Evolutionary conservation across 2,797 vertebrate genomes (phyloP).

Genomic region (Nothura maculosa): DNA sequence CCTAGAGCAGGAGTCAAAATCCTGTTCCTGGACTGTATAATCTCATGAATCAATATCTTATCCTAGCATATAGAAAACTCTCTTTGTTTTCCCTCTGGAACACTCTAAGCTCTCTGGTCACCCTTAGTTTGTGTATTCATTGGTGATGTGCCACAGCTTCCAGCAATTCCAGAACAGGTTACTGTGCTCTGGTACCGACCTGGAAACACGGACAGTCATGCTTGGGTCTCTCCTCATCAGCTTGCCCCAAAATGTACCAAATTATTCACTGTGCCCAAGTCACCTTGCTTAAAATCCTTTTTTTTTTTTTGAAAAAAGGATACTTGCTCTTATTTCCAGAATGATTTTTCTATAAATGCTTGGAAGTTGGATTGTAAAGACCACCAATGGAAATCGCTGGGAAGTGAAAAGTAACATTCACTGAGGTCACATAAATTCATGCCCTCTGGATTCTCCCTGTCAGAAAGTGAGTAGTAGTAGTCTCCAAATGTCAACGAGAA

Average conservation of each 20-base stretch:
- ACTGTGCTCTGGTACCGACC: not conserved
- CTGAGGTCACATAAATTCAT: not conserved
- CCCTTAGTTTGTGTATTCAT: not conserved
- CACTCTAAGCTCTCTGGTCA: not conserved
- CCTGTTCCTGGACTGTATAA: constrained; percentile 10
- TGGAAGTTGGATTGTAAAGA: not conserved
- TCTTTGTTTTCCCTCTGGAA: constrained; percentile 5
- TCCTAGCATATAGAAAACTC: not conserved
- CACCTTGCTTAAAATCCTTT: not conserved
- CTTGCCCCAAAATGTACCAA: not conserved
- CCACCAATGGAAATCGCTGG: not conserved
- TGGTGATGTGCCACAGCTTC: not conserved
- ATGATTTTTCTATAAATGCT: not conserved
- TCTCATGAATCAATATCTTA: not conserved
- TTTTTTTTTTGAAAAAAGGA: not conserved
- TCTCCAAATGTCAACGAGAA: not conserved
- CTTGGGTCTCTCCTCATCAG: not conserved
- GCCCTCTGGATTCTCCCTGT: not conserved
- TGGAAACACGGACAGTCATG: not conserved
- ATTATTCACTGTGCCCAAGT: not conserved
- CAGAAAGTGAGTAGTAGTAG: not conserved
- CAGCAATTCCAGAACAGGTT: not conserved
- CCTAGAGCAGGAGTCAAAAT: not conserved
- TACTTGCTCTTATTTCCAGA: not conserved
- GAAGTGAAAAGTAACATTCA: not conserved